Evolutionary conservation across 2,797 vertebrate species (phyloP).

Genomic region (Gallinago nigripennis): DNA sequence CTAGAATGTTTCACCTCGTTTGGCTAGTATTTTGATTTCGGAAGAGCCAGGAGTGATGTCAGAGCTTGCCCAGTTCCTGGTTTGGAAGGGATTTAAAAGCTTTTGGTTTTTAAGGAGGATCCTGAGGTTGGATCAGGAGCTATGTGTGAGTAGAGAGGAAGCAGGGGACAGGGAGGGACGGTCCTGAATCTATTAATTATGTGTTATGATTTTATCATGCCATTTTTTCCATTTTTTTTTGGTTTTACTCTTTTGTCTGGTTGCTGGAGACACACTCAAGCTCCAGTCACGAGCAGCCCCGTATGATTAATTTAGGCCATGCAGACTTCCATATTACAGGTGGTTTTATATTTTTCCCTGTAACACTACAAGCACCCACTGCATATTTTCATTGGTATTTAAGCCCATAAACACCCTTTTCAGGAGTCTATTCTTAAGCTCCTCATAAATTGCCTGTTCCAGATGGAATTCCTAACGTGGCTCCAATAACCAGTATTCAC

Average conservation of each 20-base stretch:
- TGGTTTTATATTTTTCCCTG: background rate
- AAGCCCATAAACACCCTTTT: background rate
- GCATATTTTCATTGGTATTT: background rate
- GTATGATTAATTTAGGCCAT: background rate
- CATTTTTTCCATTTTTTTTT: background rate
- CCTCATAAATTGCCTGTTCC: background rate
- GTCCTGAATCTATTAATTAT: background rate
- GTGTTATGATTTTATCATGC: background rate
- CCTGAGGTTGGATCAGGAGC: background rate
- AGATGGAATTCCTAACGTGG: background rate
- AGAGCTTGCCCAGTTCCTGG: background rate
- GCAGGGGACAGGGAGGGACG: background rate
- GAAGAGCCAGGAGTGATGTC: background rate
- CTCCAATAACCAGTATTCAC: background rate
- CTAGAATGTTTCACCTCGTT: background rate
- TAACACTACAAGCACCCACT: background rate
- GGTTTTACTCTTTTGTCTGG: background rate
- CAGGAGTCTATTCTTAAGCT: background rate
- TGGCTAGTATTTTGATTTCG: background rate
- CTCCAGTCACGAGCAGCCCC: background rate
- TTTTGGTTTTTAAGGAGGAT: background rate
- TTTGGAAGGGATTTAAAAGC: background rate
- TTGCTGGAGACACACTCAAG: background rate
- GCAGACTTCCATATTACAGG: background rate
- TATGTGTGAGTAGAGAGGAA: background rate